Base-by-base conservation (phyloP, 2,797 vertebrate species). In the Mormyrops boulengeri region DNA sequence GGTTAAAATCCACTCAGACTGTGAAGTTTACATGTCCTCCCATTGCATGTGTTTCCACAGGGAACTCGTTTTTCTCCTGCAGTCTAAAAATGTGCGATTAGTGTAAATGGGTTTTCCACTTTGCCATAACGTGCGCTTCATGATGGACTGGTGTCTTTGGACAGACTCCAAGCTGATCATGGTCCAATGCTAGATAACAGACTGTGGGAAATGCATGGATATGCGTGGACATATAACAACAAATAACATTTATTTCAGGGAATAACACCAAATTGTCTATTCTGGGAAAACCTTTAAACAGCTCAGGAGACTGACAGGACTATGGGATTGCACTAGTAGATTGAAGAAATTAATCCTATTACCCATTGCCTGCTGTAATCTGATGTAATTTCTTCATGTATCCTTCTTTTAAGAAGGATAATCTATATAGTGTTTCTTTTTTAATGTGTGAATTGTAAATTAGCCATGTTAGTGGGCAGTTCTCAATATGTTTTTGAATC, bases 301-400 rank as follows among this genome's bases (percentile, higher is more conserved):
- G 60, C 55, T 69, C 44, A 5, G 49, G 14, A 26, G 47, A 77
- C 19, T 11, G n/a, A 47, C 6, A 14, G 26, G 41, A 53, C 55
- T 4, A 53, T 4, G 8, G 41, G 19, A 69, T 85, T 87, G 57
- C 57, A 80, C 57, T 89, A 34, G 38, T 82, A 82, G 89, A 91
- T 89, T 89, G 85, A 85, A 12, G 47, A 41, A 26, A 88, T 88
- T 90, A 92, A 92, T 92, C 92, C 52, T 62, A 88, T 93, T 92
- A 91, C 47, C 60, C 30, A 89, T 85, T 85, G 47, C 86, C 87
- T 52, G 44, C 89, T 62, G 66, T 88, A 91, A 92, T 92, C 91
- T 66, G 26, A 69, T 69, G 12, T 88, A 44, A 14, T 86, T 47
- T 38, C 82, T 86, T 38, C 82, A 52, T 66, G 47, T 52, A 55